phyloP scores from a whole-genome alignment of 2,113 vertebrate species.

The Pantherophis guttatus region DNA sequence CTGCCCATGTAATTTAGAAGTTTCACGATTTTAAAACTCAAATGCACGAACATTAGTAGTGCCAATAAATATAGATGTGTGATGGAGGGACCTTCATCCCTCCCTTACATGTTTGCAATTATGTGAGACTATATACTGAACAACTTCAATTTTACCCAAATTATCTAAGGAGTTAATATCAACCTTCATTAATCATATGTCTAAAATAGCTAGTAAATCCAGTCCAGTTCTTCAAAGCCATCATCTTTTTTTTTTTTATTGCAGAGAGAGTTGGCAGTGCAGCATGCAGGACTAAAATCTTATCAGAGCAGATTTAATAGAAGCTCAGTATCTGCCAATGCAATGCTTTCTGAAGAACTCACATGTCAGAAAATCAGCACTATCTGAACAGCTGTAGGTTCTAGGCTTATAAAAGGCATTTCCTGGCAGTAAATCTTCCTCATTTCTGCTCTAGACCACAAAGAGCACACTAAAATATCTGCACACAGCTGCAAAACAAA shows the following conservation, averaged over 20 bases:
- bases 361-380: slow-evolving; percentile 38
- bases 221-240: neutral
- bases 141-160: neutral
- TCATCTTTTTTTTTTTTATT: neutral
- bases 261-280: neutral
- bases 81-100: neutral
- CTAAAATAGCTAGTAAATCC: neutral
- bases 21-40: neutral
- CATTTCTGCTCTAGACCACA: slow-evolving; percentile 57
- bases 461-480: slow-evolving; percentile 49
- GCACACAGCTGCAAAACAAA: slow-evolving; percentile 37
- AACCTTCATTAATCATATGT: neutral
- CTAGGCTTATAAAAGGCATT: slow-evolving; percentile 54
- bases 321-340: neutral
- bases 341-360: neutral
- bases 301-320: neutral
- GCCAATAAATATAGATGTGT: neutral
- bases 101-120: neutral
- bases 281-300: neutral
- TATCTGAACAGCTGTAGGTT: slow-evolving; percentile 48
- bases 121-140: neutral
- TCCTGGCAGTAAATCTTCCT: slow-evolving; percentile 66
- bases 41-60: neutral
- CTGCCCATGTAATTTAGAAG: neutral
- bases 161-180: neutral